Evolutionary conservation across 1,140 invertebrate species (phyloP).

Genomic region (Uloborus diversus): DNA sequence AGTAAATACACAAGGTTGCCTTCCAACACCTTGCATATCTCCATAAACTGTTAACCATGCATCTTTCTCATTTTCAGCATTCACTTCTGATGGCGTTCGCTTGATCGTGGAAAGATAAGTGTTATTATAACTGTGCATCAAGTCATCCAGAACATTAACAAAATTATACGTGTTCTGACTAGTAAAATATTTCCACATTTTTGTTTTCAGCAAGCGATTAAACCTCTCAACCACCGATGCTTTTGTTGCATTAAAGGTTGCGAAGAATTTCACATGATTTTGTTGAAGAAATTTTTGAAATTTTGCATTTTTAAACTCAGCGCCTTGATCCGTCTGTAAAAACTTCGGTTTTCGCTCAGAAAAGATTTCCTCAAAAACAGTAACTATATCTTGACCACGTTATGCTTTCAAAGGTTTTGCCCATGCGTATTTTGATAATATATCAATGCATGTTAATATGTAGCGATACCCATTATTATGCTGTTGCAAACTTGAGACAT

Average conservation of each 20-base stretch:
- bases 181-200: slow-evolving; percentile 66
- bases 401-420: slow-evolving; percentile 57
- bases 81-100: slow-evolving; percentile 60
- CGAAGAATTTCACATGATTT: slow-evolving; percentile 66
- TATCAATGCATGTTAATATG: slow-evolving; percentile 59
- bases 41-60: too few relatives aligned
- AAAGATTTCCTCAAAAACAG: slow-evolving; percentile 54
- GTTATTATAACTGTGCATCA: too few relatives aligned
- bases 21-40: too few relatives aligned
- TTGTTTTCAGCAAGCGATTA: slow-evolving; percentile 67
- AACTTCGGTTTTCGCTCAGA: background rate
- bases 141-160: too few relatives aligned
- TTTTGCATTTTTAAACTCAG: slow-evolving; percentile 37
- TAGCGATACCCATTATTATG: slow-evolving; percentile 57
- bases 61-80: too few relatives aligned
- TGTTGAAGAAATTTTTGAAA: slow-evolving; percentile 62
- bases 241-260: slow-evolving; percentile 66
- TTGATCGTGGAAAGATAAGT: slow-evolving; percentile 64
- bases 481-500: slow-evolving; percentile 46
- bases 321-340: slow-evolving; percentile 51
- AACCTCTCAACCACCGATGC: slow-evolving; percentile 67
- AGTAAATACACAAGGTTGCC: slow-evolving; percentile 59
- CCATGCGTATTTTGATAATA: slow-evolving; percentile 59
- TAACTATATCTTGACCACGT: background rate
- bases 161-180: slow-evolving; percentile 62